phyloP scores from a whole-genome alignment of 2,113 vertebrate genomes.

The Pelvicachromis taeniatus region DNA sequence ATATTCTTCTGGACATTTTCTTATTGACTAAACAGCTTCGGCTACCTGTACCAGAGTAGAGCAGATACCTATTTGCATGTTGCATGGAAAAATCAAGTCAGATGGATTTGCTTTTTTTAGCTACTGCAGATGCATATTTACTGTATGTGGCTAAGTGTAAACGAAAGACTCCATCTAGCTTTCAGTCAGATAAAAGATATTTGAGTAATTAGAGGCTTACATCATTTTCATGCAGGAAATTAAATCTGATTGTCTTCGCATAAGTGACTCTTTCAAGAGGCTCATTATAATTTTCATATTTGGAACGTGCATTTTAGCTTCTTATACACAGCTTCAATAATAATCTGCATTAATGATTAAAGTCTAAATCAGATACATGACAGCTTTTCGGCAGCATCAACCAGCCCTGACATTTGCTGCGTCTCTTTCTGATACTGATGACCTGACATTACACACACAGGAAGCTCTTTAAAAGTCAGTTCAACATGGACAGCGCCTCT shows the following conservation, averaged over 20 bases:
- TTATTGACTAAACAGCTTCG: neutral
- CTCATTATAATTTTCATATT: neutral
- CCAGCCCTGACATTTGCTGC: neutral
- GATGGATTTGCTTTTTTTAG: neutral
- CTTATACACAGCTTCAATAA: neutral
- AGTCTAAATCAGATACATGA: neutral
- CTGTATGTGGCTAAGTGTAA: neutral
- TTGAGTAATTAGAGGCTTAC: neutral
- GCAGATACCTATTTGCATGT: neutral
- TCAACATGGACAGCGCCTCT: neutral
- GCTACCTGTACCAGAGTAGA: neutral
- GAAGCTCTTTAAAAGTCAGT: conserved; percentile 6
- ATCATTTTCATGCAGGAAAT: neutral
- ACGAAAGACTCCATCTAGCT: neutral
- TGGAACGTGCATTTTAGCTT: neutral
- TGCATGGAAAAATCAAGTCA: neutral
- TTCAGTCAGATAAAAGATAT: neutral
- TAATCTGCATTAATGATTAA: neutral
- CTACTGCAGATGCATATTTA: neutral
- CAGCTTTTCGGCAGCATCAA: neutral
- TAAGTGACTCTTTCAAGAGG: neutral
- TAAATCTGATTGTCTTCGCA: neutral
- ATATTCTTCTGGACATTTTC: neutral
- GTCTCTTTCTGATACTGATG: neutral
- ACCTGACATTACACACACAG: neutral